Base-by-base conservation (phyloP, 2,888 invertebrate genomes). In the Sepiola atlantica region DNA sequence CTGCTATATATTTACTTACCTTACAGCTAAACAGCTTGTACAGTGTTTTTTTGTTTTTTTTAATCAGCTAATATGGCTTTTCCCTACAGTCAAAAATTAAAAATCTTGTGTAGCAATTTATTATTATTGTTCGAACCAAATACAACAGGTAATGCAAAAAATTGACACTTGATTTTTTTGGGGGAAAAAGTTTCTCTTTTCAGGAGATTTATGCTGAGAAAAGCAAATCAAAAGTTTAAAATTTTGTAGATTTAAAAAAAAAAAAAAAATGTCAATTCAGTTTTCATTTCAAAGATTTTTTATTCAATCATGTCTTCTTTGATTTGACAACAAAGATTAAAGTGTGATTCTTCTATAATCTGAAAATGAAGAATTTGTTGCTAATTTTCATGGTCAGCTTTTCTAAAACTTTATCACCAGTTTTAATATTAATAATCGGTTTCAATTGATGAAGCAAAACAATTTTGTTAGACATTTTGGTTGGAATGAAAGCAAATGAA, bases 151-250 rank as follows among this genome's bases (percentile, higher is more conserved):
- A 77, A 77, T n/a, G 61, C 24, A 61, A 61, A 61, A 61, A 61
- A 21, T 24, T 3, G 61, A n/a, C 10, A 77, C n/a, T 77, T 77
- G 77, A 77, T 77, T 32, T n/a, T n/a, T n/a, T n/a, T n/a, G n/a
- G n/a, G n/a, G n/a, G n/a, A n/a, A n/a, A n/a, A n/a, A n/a, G n/a
- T 77, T 61, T 61, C 28, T 10, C n/a, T 77, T 77, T 32, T n/a
- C n/a, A 77, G n/a, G 77, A 77, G 14, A 77, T 77, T 77, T 77
- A 77, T 77, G n/a, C n/a, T 77, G n/a, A 77, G n/a, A 77, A 77
- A 45, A 14, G 28, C 10, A 77, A 20, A 20, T 21, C 61, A 77
- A 77, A 32, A 77, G 18, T 77, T 77, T n/a, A 8, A 77, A 77
- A 24, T 57, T 57, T 57, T 24, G n/a, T 32, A 77, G 32, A n/a